Evolutionary conservation across 2,888 invertebrate species (phyloP).

Genomic region (Bombyx huttoni): DNA sequence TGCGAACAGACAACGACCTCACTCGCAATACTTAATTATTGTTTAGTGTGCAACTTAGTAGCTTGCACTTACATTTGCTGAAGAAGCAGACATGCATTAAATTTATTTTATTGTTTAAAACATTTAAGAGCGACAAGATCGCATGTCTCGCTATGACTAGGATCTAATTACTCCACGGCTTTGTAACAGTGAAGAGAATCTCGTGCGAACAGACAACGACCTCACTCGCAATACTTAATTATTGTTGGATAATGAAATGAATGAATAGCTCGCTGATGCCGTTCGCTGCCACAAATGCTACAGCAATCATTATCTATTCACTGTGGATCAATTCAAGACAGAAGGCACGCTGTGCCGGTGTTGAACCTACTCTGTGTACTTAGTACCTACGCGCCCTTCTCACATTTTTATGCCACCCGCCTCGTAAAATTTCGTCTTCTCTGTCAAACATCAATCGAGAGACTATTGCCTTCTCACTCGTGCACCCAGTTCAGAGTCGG

Average conservation of each 20-base stretch:
- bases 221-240: slow-evolving; percentile 35
- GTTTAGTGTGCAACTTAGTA: no score
- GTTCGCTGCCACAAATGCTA: slow-evolving; percentile 30
- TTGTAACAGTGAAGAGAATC: background rate
- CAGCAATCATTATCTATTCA: slow-evolving; percentile 47
- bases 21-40: slow-evolving; percentile 36
- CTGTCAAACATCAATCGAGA: slow-evolving; percentile 13
- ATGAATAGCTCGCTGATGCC: slow-evolving; percentile 31
- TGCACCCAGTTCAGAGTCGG: slow-evolving; percentile 32
- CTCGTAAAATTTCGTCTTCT: slow-evolving; percentile 31
- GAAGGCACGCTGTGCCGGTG: slow-evolving; percentile 25
- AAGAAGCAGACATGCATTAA: no score
- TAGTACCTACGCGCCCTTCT: slow-evolving; percentile 37
- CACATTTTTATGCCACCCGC: slow-evolving; percentile 48
- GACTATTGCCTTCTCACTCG: slow-evolving; percentile 27
- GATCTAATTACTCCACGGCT: background rate
- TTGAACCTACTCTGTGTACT: slow-evolving; percentile 26
- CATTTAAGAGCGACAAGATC: background rate
- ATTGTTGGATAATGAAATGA: slow-evolving; percentile 54
- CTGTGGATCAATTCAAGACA: slow-evolving; percentile 47
- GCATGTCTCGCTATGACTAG: background rate
- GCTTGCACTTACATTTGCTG: no score
- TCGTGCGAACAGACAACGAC: slow-evolving; percentile 30
- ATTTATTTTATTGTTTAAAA: background rate
- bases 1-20: slow-evolving; percentile 38